phyloP scores from a whole-genome alignment of 2,113 vertebrate species.

The Trochalopteron elliotii region DNA sequence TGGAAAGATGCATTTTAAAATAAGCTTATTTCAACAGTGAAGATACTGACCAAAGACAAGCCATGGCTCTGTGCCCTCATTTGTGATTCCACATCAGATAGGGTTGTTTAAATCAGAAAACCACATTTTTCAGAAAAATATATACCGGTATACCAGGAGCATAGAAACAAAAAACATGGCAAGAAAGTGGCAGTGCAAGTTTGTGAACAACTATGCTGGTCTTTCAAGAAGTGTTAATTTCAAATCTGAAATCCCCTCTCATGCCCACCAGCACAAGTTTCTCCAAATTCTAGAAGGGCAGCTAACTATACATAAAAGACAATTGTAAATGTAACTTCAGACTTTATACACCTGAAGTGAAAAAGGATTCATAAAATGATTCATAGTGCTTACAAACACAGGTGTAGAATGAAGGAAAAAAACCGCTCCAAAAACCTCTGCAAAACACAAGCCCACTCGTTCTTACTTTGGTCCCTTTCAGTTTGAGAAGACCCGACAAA shows the following conservation, averaged over 20 bases:
- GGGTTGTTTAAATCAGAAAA: not conserved
- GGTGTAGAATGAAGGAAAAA: not conserved
- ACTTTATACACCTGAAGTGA: not conserved
- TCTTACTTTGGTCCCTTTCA: not conserved
- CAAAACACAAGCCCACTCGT: not conserved
- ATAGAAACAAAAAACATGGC: not conserved
- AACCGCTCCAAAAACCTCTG: not conserved
- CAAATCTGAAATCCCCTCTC: not conserved
- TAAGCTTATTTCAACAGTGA: not conserved
- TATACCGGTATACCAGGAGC: not conserved
- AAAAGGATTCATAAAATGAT: not conserved
- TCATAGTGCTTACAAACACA: not conserved
- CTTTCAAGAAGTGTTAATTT: not conserved
- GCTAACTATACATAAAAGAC: not conserved
- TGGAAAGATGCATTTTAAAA: conserved; percentile 9
- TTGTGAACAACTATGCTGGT: not conserved
- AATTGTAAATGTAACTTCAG: not conserved
- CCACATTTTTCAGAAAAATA: not conserved
- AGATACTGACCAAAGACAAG: not conserved
- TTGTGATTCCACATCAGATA: not conserved
- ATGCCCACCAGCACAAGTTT: not conserved
- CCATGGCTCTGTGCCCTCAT: not conserved
- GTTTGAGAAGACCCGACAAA: not conserved
- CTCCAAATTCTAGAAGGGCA: not conserved
- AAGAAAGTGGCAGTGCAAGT: not conserved